Evolutionary conservation across 2,888 invertebrate genomes (phyloP).

Genomic region (Oscheius sp.): DNA sequence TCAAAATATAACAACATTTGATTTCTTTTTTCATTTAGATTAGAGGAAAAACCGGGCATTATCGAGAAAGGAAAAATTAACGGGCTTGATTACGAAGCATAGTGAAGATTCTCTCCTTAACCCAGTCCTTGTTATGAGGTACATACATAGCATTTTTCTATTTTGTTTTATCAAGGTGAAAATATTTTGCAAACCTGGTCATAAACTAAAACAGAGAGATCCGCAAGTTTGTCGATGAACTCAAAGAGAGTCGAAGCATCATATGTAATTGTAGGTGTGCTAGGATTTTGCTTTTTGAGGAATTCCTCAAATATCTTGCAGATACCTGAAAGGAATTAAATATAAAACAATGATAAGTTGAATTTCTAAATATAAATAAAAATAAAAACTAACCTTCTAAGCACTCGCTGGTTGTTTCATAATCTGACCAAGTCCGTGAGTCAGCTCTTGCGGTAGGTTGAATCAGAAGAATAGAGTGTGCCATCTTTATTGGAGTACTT

Average conservation of each 20-base stretch:
- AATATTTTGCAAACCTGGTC: slow-evolving; percentile 37
- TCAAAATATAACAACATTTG: slow-evolving; percentile 8
- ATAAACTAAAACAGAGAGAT: slow-evolving; percentile 88
- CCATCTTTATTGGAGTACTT: slow-evolving; percentile 73
- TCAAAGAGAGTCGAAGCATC: slow-evolving; percentile 94
- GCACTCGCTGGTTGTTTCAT: slow-evolving; percentile 83
- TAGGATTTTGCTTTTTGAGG: slow-evolving; percentile 90
- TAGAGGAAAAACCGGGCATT: background rate
- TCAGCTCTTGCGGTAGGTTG: slow-evolving; percentile 93
- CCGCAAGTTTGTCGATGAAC: slow-evolving; percentile 93
- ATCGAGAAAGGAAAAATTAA: background rate
- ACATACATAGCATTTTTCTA: slow-evolving; percentile 83
- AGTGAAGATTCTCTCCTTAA: slow-evolving; percentile 97
- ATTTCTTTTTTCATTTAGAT: background rate
- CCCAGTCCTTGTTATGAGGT: slow-evolving; percentile 99
- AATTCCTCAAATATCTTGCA: slow-evolving; percentile 99
- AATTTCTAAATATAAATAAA: background rate
- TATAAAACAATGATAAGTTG: background rate
- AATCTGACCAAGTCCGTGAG: slow-evolving; percentile 95
- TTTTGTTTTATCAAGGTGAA: background rate
- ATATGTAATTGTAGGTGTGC: slow-evolving; percentile 94
- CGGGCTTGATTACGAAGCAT: slow-evolving; percentile 46
- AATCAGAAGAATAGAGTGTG: slow-evolving; percentile 94
- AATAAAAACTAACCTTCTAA: slow-evolving; percentile 39
- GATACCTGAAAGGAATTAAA: slow-evolving; percentile 76